Conservation (phyloP, 2,113 vertebrate species). For the Lophotis ruficrista region DNA sequence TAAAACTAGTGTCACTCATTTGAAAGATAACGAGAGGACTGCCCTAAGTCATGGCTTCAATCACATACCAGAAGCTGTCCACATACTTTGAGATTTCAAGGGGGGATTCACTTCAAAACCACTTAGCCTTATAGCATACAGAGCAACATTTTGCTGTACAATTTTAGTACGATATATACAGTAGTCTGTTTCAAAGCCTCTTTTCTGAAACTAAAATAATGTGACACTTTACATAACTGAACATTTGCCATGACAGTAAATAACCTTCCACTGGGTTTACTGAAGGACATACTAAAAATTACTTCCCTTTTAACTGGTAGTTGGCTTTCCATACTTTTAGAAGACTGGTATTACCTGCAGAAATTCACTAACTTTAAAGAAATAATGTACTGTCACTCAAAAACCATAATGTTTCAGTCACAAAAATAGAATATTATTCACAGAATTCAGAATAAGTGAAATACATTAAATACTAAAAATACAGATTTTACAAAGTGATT, state of each 20-base stretch:
- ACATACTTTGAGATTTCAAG: neutral
- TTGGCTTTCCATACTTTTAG: neutral
- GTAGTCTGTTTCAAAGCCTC: constrained; percentile 9
- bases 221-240: constrained; percentile 67
- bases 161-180: constrained; percentile 28
- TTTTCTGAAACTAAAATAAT: constrained; percentile 61
- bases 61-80: neutral
- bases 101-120: neutral
- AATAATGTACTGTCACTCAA: neutral
- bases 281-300: constrained; percentile 32
- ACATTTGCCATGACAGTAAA: constrained; percentile 48
- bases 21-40: neutral
- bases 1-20: neutral
- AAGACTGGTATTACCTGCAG: neutral
- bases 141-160: neutral
- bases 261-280: constrained; percentile 45
- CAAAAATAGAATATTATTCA: neutral
- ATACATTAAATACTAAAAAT: neutral
- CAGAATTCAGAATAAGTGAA: neutral
- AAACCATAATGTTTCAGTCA: neutral
- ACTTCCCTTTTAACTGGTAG: neutral
- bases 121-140: neutral
- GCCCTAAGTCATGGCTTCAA: neutral
- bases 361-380: neutral
- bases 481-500: neutral